These are phyloP conservation scores for Mesaphorura yosii DNA, from an alignment of 1,140 invertebrate genomes.

Conservation along the genomic window DNA sequence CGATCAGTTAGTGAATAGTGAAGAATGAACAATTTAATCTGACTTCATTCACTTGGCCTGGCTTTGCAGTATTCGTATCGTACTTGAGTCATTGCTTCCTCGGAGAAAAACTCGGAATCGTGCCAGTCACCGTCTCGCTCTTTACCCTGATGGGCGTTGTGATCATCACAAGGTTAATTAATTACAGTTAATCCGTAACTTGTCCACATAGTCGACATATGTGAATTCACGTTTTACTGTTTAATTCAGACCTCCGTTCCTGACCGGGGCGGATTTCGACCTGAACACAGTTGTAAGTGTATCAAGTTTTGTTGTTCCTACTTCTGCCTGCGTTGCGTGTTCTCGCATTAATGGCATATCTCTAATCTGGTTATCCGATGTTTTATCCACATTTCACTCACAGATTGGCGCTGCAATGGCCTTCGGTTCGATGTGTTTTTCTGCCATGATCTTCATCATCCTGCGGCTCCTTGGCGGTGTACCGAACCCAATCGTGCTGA, in stretches of 20 bases:
- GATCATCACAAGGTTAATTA: slow-evolving; percentile 7
- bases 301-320: background rate
- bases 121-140: background rate
- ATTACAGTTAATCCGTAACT: no score
- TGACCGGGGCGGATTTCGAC: background rate
- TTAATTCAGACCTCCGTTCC: slow-evolving; percentile 5
- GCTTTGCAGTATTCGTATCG: slow-evolving; percentile 10
- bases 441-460: background rate
- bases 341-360: no score
- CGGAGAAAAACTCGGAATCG: slow-evolving; percentile 7
- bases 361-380: background rate
- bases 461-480: background rate
- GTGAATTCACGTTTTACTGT: no score
- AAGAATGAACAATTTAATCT: no score
- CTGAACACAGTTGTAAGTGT: background rate
- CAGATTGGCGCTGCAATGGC: slow-evolving; percentile 9
- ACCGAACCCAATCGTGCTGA: background rate
- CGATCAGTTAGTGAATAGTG: no score
- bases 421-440: background rate
- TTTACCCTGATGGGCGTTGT: background rate
- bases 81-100: slow-evolving; percentile 9
- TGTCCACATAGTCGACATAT: no score
- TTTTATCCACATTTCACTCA: background rate
- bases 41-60: background rate
- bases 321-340: no score